These are phyloP conservation scores for Upupa epops DNA, from an alignment of 2,113 vertebrate genomes.

Conservation along the genomic window DNA sequence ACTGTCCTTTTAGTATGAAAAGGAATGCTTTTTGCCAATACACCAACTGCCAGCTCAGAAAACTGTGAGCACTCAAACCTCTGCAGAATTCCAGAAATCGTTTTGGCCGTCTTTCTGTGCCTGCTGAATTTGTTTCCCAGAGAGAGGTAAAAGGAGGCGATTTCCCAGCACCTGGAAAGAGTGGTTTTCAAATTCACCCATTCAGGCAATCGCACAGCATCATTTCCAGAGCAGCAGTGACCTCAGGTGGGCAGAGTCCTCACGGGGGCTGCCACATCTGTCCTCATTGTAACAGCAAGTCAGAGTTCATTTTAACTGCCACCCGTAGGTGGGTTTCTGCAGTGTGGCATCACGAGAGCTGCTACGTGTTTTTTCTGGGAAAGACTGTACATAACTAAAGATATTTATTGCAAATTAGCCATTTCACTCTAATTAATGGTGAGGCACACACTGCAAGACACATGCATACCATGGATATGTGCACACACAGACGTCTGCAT, in stretches of 20 bases:
- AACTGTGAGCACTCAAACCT: background rate
- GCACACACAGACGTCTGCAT: background rate
- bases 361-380: background rate
- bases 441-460: background rate
- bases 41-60: background rate
- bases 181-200: background rate
- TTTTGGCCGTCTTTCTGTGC: background rate
- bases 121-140: background rate
- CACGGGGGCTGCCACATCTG: background rate
- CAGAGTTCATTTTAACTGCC: background rate
- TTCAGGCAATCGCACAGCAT: background rate
- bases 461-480: rapidly evolving
- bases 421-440: background rate
- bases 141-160: background rate
- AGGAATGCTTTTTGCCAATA: background rate
- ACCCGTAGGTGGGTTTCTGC: background rate
- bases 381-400: background rate
- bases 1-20: background rate
- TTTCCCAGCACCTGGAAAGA: background rate
- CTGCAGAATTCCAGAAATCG: background rate
- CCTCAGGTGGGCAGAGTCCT: background rate
- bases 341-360: background rate
- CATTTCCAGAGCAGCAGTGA: background rate
- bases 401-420: background rate
- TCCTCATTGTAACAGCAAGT: background rate